These are phyloP conservation scores for Mirounga angustirostris DNA, from an alignment of 2,113 vertebrate genomes.

Conservation along the genomic window DNA sequence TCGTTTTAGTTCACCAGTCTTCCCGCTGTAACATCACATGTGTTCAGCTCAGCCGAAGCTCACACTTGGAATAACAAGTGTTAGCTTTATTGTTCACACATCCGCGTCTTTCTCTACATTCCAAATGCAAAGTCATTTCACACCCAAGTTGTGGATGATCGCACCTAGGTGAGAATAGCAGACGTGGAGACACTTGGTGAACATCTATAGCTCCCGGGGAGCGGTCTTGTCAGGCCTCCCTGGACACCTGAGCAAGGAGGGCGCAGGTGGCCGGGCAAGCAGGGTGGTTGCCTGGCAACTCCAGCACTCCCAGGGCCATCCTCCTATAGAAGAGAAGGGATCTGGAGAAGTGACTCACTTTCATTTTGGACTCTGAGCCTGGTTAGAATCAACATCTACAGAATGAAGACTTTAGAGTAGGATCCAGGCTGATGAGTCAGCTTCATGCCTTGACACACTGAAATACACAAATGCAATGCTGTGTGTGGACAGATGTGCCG, in stretches of 20 bases:
- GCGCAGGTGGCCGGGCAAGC: neutral
- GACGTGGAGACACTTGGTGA: fast-evolving
- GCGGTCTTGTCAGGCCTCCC: neutral
- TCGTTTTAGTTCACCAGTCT: neutral
- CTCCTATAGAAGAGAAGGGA: neutral
- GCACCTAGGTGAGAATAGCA: neutral
- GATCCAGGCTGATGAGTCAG: neutral
- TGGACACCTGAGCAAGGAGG: neutral
- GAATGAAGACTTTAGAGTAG: neutral
- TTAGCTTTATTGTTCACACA: slow-evolving; percentile 47
- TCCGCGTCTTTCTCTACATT: neutral
- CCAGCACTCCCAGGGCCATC: fast-evolving
- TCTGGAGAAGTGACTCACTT: neutral
- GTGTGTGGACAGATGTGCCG: neutral
- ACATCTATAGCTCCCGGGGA: neutral
- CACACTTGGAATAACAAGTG: neutral
- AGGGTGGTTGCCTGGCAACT: slow-evolving; percentile 12
- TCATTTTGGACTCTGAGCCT: neutral
- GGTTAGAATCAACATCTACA: neutral
- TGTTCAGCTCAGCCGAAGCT: neutral
- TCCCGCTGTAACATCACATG: neutral
- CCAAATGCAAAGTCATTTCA: neutral
- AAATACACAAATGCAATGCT: fast-evolving
- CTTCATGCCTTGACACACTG: fast-evolving
- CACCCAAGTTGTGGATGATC: neutral